Base-by-base conservation (phyloP, 2,888 invertebrate genomes). In the Cactoblastis cactorum region DNA sequence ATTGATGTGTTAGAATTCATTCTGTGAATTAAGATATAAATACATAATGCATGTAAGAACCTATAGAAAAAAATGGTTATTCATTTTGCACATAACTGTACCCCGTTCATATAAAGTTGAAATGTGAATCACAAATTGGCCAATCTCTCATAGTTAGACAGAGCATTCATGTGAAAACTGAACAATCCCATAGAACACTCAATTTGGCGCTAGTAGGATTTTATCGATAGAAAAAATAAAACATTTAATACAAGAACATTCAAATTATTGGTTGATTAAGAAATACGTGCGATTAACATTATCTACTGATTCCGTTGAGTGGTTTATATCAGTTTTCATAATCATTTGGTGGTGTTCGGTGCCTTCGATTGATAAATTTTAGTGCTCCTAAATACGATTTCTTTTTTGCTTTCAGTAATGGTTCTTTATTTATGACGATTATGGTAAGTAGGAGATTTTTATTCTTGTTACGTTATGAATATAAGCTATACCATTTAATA, bases 311-410 rank as follows among this genome's bases (percentile, higher is more conserved):
- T 67, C 59, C 59, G 59, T 61, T 55, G 63, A 83, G 77, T 80
- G 76, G 72, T 69, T 72, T 65, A 82, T 85, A 85, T 84, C 83
- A 65, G 61, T 60, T 53, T 62, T 72, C 70, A 34, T 49, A 43
- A 39, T 39, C 34, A 33, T 19, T 49, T 8, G 12, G 15, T 17
- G 24, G 12, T 15, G 38, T 11, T 5, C 38, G 24, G 38, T 32
- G 24, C 34, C 19, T 9, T 24, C 22, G 17, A 37, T 37, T 12
- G 32, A 49, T 4, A 34, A 50, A 52, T 15, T 24, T 38, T 58
- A 51, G 56, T 62, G 53, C 67, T 60, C 57, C 41, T 51, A 56
- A 59, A 54, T 55, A 49, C 22, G 52, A 52, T 70, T 61, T 56
- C 56, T 57, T 61, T 56, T 56, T 57, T 59, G 55, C 55, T 63